Conservation (phyloP, 2,797 vertebrate species). For the Sebastes hubbsi region DNA sequence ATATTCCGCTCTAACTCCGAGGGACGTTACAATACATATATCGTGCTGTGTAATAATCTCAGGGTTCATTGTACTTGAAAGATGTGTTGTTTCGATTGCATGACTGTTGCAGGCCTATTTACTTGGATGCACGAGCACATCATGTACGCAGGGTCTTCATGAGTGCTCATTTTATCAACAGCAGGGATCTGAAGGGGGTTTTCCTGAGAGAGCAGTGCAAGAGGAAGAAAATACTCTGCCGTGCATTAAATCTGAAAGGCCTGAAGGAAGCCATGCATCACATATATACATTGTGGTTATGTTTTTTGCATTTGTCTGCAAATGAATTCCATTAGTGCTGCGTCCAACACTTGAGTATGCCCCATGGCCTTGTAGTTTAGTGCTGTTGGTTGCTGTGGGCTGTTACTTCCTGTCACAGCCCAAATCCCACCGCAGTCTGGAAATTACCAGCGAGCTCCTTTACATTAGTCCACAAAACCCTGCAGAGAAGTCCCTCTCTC, state of each 20-base stretch:
- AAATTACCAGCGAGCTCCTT: constrained; percentile 15
- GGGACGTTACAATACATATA: not conserved
- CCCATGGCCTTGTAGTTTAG: constrained; percentile 6
- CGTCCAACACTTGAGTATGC: not conserved
- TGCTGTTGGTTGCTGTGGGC: constrained; percentile 15
- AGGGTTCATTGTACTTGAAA: not conserved
- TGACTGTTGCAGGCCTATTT: not conserved
- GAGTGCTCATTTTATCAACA: constrained; percentile 31
- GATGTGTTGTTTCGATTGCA: not conserved
- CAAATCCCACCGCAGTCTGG: constrained; percentile 10
- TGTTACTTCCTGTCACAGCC: constrained; percentile 9
- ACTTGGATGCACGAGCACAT: not conserved
- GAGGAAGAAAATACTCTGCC: constrained; percentile 11
- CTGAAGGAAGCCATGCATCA: constrained; percentile 27
- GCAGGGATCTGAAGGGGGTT: constrained; percentile 49
- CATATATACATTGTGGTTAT: constrained; percentile 26
- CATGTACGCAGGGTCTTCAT: not conserved
- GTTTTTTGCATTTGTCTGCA: constrained; percentile 20
- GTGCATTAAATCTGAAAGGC: constrained; percentile 13
- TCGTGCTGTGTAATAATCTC: not conserved
- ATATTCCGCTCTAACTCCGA: not conserved
- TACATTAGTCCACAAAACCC: constrained; percentile 15
- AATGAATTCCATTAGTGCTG: constrained; percentile 52
- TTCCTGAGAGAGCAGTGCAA: constrained; percentile 20
- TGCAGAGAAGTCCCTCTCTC: not conserved